phyloP scores from a whole-genome alignment of 2,888 invertebrate species.

The Laothoe populi region DNA sequence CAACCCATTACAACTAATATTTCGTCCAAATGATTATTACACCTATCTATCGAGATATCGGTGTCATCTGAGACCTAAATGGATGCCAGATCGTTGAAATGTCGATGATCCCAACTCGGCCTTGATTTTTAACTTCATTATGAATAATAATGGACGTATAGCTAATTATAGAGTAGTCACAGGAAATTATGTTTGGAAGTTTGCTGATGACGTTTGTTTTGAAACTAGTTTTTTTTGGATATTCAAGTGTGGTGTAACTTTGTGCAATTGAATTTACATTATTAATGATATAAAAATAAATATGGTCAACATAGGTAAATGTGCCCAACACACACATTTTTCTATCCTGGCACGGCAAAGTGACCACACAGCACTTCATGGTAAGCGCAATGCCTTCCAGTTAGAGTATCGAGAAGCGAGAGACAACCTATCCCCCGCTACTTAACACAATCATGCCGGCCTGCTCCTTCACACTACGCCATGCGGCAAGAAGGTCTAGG shows the following conservation, averaged over 20 bases:
- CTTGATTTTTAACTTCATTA: slow-evolving; percentile 1
- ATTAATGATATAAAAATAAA: too few species aligned
- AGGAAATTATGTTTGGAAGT: background rate
- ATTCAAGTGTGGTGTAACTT: background rate
- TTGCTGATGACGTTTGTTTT: background rate
- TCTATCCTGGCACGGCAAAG: too few species aligned
- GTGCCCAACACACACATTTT: too few species aligned
- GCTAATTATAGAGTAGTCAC: background rate
- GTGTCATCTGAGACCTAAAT: background rate
- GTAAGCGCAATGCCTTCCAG: too few species aligned
- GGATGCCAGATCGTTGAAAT: background rate
- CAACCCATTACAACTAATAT: background rate
- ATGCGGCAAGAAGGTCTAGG: too few species aligned
- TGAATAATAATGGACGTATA: background rate
- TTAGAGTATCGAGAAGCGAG: too few species aligned
- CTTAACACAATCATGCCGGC: too few species aligned
- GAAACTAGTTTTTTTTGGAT: background rate
- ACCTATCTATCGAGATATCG: background rate
- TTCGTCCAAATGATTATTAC: background rate
- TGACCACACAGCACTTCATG: too few species aligned
- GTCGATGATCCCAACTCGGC: slow-evolving; percentile 12
- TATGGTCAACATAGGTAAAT: too few species aligned
- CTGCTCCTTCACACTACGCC: too few species aligned
- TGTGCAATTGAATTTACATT: background rate
- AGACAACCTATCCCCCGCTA: too few species aligned